These are phyloP conservation scores for Cryptocephalus primarius DNA, from an alignment of 2,888 invertebrate genomes.

Conservation along the genomic window DNA sequence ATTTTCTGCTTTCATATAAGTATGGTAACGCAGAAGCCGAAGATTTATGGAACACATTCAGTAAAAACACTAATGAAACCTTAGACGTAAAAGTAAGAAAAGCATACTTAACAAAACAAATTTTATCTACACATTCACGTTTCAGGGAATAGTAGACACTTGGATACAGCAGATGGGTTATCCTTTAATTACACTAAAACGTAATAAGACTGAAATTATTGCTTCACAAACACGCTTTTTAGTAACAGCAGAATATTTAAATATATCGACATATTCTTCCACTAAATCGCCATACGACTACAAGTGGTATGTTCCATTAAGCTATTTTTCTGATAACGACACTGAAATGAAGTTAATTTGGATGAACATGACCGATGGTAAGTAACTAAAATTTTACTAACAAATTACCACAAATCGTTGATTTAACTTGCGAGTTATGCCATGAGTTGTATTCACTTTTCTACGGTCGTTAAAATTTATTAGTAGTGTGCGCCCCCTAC, in stretches of 20 bases:
- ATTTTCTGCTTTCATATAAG: slow-evolving; percentile 57
- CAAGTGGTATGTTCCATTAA: slow-evolving; percentile 72
- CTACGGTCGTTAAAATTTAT: too few species aligned
- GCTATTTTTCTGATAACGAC: slow-evolving; percentile 59
- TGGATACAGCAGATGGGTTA: slow-evolving; percentile 80
- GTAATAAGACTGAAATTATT: slow-evolving; percentile 49
- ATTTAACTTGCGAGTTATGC: too few species aligned
- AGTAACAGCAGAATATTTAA: slow-evolving; percentile 34
- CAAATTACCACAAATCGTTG: too few species aligned
- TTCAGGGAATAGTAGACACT: slow-evolving; percentile 56
- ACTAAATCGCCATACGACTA: slow-evolving; percentile 42
- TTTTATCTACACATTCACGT: not conserved
- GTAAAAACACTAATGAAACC: slow-evolving; percentile 49
- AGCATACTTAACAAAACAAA: not conserved
- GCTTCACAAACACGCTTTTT: slow-evolving; percentile 57
- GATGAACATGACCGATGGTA: slow-evolving; percentile 75
- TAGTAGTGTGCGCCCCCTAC: too few species aligned
- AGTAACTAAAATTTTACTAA: too few species aligned
- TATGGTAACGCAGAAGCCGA: slow-evolving; percentile 65
- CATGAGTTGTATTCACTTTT: too few species aligned
- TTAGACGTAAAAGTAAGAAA: slow-evolving; percentile 48
- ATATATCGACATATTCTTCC: slow-evolving; percentile 16
- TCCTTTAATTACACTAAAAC: slow-evolving; percentile 59
- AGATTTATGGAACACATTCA: slow-evolving; percentile 71
- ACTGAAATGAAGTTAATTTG: slow-evolving; percentile 52